Percentiles rank a stretch among this genome's conserved stretches.
Conservation (phyloP, 37 sponge, comb jelly and placozoan genomes). For the Tethya wilhelma region DNA sequence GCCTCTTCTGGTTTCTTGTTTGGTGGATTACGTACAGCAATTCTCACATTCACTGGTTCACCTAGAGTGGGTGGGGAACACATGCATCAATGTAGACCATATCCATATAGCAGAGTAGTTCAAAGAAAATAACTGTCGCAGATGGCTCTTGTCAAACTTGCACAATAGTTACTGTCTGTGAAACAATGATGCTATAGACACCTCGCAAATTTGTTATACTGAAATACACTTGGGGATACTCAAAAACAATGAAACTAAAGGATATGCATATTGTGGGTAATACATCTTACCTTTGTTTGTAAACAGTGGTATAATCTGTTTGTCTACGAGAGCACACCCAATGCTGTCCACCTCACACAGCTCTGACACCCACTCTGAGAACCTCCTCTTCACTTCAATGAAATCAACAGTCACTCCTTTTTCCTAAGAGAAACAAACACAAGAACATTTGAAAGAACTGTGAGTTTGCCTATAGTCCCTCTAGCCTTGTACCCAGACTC, state of each 20-base stretch:
- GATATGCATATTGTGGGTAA: background rate
- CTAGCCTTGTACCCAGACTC: too few relatives aligned
- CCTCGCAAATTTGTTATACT: too few relatives aligned
- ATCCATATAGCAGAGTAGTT: background rate
- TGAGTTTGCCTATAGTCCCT: too few relatives aligned
- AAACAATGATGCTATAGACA: too few relatives aligned
- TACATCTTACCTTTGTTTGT: background rate
- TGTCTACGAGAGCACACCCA: slow-evolving; percentile 37
- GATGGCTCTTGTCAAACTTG: too few relatives aligned
- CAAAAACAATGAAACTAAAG: too few relatives aligned
- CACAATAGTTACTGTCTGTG: too few relatives aligned
- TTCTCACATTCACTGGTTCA: background rate
- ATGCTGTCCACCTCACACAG: background rate
- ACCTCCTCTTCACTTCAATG: background rate
- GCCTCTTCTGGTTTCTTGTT: background rate
- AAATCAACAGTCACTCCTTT: background rate
- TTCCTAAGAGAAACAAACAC: too few relatives aligned
- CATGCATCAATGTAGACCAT: background rate
- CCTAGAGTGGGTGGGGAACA: background rate
- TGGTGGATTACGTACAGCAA: background rate
- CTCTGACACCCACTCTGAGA: slow-evolving; percentile 27
- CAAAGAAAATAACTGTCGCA: too few relatives aligned
- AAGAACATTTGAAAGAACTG: too few relatives aligned
- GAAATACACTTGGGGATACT: too few relatives aligned
- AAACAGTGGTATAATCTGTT: slow-evolving; percentile 14